phyloP scores from a whole-genome alignment of 2,113 vertebrate species.

The Stegostoma tigrinum region DNA sequence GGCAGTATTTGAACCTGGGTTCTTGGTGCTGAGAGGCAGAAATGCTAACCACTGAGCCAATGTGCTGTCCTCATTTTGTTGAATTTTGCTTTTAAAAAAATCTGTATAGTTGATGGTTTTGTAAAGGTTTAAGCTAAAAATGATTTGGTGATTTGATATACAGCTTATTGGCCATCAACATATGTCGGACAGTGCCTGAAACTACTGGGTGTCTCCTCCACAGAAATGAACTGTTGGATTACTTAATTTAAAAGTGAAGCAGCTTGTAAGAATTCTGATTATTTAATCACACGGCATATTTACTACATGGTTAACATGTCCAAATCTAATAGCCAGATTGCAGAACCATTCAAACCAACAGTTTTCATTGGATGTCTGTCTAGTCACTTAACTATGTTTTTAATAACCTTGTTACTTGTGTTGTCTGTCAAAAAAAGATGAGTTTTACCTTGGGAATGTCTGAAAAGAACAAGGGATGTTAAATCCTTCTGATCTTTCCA shows the following conservation, averaged over 20 bases:
- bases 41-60: no score
- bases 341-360: not conserved
- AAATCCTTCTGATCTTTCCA: not conserved
- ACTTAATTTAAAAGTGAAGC: not conserved
- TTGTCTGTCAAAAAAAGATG: not conserved
- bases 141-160: not conserved
- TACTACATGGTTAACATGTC: not conserved
- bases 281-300: not conserved
- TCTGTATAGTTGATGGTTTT: not conserved
- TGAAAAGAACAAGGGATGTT: not conserved
- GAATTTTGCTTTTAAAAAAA: not conserved
- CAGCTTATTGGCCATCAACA: not conserved
- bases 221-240: not conserved
- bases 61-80: not conserved
- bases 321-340: not conserved
- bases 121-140: not conserved
- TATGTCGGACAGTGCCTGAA: not conserved
- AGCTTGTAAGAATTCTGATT: not conserved
- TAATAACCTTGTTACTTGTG: not conserved
- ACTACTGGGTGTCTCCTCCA: not conserved
- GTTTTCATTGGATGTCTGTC: not conserved
- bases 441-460: not conserved
- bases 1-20: no score
- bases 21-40: no score
- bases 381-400: not conserved